phyloP scores from a whole-genome alignment of 2,888 invertebrate species.

The Drosophila engyochracea region DNA sequence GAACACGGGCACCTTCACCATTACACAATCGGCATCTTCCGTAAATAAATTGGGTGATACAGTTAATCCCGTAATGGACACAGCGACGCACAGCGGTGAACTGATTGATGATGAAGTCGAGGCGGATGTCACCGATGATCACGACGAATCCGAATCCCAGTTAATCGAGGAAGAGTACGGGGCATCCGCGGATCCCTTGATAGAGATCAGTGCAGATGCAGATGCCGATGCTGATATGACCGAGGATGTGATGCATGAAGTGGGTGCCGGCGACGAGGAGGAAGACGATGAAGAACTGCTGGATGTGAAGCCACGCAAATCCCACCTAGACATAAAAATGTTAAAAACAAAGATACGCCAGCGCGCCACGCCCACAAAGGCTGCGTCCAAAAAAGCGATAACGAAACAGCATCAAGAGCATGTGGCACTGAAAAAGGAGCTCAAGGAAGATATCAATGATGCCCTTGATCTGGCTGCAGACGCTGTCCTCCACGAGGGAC shows the following conservation, averaged over 20 bases:
- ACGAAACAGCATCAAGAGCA: slow-evolving; percentile 54
- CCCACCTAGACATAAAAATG: slow-evolving; percentile 48
- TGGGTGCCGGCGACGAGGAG: slow-evolving; percentile 52
- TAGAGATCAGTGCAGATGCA: slow-evolving; percentile 62
- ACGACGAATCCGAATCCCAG: slow-evolving; percentile 73
- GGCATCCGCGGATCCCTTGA: slow-evolving; percentile 64
- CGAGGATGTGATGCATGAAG: slow-evolving; percentile 56
- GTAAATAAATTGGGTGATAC: slow-evolving; percentile 72
- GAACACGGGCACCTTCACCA: slow-evolving; percentile 82
- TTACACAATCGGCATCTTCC: slow-evolving; percentile 70
- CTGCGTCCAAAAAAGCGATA: slow-evolving; percentile 37
- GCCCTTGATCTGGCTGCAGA: slow-evolving; percentile 82
- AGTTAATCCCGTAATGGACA: slow-evolving; percentile 50
- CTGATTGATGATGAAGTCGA: slow-evolving; percentile 75
- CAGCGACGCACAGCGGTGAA: slow-evolving; percentile 55
- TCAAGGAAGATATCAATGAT: slow-evolving; percentile 69
- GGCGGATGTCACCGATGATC: slow-evolving; percentile 62
- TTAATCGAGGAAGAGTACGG: slow-evolving; percentile 81
- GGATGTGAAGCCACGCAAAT: slow-evolving; percentile 63
- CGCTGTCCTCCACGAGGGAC: slow-evolving; percentile 83
- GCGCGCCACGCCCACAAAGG: slow-evolving; percentile 40
- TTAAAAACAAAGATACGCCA: slow-evolving; percentile 36
- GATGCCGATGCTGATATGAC: slow-evolving; percentile 57
- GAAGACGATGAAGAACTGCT: slow-evolving; percentile 58
- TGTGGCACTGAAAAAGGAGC: slow-evolving; percentile 58